Evolutionary conservation across 1,140 invertebrate species (phyloP), one percentile per base, ranked within the genome.

Genomic region (Anagrus nilaparvatae): DNA sequence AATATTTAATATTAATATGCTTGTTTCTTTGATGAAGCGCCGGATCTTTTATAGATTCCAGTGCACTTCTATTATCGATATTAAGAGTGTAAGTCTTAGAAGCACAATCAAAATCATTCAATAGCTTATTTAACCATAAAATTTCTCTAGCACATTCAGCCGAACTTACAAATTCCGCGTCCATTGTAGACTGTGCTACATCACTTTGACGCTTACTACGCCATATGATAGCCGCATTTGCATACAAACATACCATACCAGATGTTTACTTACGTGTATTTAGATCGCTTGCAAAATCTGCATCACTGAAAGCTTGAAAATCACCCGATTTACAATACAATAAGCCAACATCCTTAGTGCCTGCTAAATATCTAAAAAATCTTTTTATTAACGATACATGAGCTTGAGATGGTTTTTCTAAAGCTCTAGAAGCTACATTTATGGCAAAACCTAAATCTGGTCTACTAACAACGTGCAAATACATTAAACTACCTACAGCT

Each of bases 151-250:
- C 40, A 13, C 16, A 52, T 18, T 47, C 35, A 20, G 41, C 39
- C 13, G 50, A 42, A 3, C 53, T 51, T 0, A 60, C 43, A 43
- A 60, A 61, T 43, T 67, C 63, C 6, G 61, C 52, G 49, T 69
- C 60, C 10, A 52, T 59, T 3, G 58, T 60, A 2, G 44, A 47
- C 1, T 48, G 14, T 10, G 46, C 12, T 0, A 53, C 43, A 21
- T 27, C 54, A 0, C 28, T 27, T 51, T 68, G 63, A 31, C 46
- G 49, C 18, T 55, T 50, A 14, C 42, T 50, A n/a, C 32, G 35
- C 61, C 59, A 67, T 5, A 44, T 38, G 12, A 61, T 40, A 8
- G 51, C 34, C 7, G 32, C 49, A n/a, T 34, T 45, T 0, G 27
- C 27, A 17, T 43, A 48, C 1, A 41, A 40, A 8, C 16, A 44